A percentile compares a stretch with the other conserved stretches of the same genome.
phyloP scores from a whole-genome alignment of 2,113 vertebrate genomes.

The Phylloscopus trochiloides region DNA sequence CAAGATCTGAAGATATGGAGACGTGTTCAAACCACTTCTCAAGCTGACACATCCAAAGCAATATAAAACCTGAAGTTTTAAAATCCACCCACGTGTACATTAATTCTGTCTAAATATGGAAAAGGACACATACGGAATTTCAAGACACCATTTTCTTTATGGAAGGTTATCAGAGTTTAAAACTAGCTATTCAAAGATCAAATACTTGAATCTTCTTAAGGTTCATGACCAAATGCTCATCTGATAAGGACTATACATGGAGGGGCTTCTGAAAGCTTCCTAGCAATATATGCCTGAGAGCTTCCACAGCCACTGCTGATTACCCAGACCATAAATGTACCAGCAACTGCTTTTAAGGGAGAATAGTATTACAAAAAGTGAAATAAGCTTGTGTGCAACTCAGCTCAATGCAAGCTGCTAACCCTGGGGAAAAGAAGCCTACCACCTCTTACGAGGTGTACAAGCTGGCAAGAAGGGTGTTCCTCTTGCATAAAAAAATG shows the following conservation, averaged over 20 bases:
- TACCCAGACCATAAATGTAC: neutral
- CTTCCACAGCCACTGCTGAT: neutral
- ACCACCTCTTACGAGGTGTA: neutral
- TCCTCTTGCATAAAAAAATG: neutral
- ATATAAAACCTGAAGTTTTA: neutral
- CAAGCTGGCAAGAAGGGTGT: neutral
- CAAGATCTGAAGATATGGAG: slow-evolving; percentile 15
- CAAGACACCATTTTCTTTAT: neutral
- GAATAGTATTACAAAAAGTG: neutral
- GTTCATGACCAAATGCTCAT: neutral
- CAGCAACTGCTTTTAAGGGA: neutral
- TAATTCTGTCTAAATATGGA: slow-evolving; percentile 6
- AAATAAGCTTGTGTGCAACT: neutral
- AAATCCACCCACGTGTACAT: neutral
- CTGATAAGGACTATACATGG: neutral
- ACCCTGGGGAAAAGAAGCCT: neutral
- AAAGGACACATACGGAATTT: neutral
- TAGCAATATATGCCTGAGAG: neutral
- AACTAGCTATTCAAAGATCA: neutral
- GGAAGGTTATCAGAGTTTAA: neutral
- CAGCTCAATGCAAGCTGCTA: neutral
- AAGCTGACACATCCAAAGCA: neutral
- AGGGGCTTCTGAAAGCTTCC: neutral
- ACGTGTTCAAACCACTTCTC: slow-evolving; percentile 20
- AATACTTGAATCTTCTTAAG: neutral